Evolutionary conservation across 2,797 vertebrate genomes (phyloP).

Genomic region (Danionella dracula): DNA sequence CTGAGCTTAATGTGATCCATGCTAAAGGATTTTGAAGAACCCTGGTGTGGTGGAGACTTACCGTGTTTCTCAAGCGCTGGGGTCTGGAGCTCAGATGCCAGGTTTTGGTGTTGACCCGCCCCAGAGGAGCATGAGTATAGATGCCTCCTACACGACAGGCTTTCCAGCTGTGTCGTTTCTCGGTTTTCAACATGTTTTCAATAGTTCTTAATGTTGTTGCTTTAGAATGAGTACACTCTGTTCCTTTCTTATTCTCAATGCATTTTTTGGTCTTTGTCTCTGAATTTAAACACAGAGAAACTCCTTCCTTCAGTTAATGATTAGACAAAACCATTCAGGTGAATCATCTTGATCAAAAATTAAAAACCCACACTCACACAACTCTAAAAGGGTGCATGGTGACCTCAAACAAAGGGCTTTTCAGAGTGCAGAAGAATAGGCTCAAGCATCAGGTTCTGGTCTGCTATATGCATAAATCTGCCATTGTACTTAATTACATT

Average conservation of each 20-base stretch:
- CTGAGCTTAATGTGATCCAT: background rate
- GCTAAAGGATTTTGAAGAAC: slow-evolving; percentile 17
- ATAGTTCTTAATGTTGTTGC: background rate
- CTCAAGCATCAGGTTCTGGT: slow-evolving; percentile 95
- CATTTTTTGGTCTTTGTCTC: background rate
- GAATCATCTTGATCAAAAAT: slow-evolving; percentile 26
- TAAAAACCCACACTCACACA: slow-evolving; percentile 33
- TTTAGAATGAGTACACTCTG: background rate
- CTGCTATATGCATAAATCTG: slow-evolving; percentile 91
- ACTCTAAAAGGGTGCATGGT: slow-evolving; percentile 74
- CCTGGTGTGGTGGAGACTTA: slow-evolving; percentile 51
- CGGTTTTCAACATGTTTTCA: background rate
- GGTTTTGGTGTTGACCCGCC: slow-evolving; percentile 39
- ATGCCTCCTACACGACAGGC: slow-evolving; percentile 10
- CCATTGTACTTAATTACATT: slow-evolving; percentile 89
- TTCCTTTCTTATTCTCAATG: background rate
- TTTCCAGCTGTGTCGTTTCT: background rate
- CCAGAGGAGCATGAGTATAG: slow-evolving; percentile 29
- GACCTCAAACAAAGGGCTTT: slow-evolving; percentile 64
- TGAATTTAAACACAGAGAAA: slow-evolving; percentile 38
- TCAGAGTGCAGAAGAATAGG: slow-evolving; percentile 79
- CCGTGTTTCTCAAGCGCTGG: slow-evolving; percentile 45
- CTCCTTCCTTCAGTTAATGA: slow-evolving; percentile 66
- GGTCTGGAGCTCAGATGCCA: slow-evolving; percentile 38
- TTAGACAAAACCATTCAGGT: slow-evolving; percentile 53